These are phyloP conservation scores for Pantala flavescens DNA, from an alignment of 1,140 invertebrate species.

Conservation along the genomic window DNA sequence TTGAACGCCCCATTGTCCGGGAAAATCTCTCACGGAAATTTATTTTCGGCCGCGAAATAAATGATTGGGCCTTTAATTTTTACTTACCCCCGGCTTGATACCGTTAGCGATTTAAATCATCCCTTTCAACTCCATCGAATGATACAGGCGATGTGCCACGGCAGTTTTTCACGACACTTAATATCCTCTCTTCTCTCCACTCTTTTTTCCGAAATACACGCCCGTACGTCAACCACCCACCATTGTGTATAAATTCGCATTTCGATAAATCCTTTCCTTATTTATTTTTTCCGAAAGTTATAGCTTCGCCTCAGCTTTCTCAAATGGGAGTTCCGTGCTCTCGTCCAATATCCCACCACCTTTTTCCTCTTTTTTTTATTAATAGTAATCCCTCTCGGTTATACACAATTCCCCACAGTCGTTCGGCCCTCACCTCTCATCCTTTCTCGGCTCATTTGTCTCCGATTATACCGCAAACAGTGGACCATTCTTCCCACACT, in stretches of 20 bases:
- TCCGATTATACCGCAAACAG: background rate
- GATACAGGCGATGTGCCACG: background rate
- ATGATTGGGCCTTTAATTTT: no score
- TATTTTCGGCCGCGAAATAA: no score
- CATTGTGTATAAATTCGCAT: background rate
- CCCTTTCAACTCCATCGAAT: background rate
- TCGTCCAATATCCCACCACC: background rate
- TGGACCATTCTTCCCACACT: background rate
- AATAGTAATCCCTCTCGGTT: background rate
- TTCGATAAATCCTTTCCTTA: background rate
- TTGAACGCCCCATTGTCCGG: no score
- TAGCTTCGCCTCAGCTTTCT: background rate
- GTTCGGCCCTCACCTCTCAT: background rate
- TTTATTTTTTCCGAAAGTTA: background rate
- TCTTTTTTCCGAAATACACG: background rate
- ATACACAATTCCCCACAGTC: background rate
- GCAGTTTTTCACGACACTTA: background rate
- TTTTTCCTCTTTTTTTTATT: background rate
- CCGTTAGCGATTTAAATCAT: no score
- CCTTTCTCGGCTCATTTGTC: constrained; percentile 8
- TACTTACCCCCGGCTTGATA: no score
- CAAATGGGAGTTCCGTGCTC: background rate
- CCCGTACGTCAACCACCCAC: background rate
- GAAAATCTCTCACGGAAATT: no score
- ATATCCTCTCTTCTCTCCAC: background rate